Conservation (phyloP, 2,888 invertebrate genomes). For the Aleiodes alternator region DNA sequence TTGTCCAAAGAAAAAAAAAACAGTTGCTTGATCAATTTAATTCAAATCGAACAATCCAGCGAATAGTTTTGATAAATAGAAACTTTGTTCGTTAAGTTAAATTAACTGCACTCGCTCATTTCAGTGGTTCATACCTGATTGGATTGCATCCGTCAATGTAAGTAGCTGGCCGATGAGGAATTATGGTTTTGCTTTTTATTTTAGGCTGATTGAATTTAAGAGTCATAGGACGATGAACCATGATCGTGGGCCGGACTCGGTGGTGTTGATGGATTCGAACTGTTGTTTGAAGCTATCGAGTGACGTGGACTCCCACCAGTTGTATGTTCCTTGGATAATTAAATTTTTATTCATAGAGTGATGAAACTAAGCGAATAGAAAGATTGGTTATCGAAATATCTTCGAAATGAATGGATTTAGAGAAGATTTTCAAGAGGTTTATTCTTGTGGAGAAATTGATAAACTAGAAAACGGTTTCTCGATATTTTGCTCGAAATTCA, state of each 20-base stretch:
- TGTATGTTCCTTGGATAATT: constrained; percentile 67
- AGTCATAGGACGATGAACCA: constrained; percentile 82
- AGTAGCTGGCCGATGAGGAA: constrained; percentile 44
- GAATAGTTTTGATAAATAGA: too few species aligned
- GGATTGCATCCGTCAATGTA: constrained; percentile 31
- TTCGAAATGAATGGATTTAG: too few species aligned
- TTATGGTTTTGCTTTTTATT: constrained; percentile 7
- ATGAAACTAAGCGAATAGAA: too few species aligned
- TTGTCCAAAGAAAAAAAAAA: constrained; percentile 32
- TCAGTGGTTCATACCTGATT: constrained; percentile 47
- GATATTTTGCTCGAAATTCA: too few species aligned
- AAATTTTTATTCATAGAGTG: background rate
- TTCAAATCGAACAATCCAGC: too few species aligned
- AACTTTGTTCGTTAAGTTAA: too few species aligned
- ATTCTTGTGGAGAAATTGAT: too few species aligned
- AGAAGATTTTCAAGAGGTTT: too few species aligned
- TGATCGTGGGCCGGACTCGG: constrained; percentile 83
- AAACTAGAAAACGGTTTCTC: too few species aligned
- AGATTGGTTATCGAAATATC: too few species aligned
- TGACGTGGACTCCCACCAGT: constrained; percentile 81
- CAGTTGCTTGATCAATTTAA: constrained; percentile 15
- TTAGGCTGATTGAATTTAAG: constrained; percentile 72
- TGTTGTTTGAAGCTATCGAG: constrained; percentile 85
- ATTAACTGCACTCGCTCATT: constrained; percentile 46
- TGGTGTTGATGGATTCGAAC: constrained; percentile 84